Evolutionary conservation across 1,140 invertebrate genomes (phyloP).

Genomic region (Aphaenogaster floridana): DNA sequence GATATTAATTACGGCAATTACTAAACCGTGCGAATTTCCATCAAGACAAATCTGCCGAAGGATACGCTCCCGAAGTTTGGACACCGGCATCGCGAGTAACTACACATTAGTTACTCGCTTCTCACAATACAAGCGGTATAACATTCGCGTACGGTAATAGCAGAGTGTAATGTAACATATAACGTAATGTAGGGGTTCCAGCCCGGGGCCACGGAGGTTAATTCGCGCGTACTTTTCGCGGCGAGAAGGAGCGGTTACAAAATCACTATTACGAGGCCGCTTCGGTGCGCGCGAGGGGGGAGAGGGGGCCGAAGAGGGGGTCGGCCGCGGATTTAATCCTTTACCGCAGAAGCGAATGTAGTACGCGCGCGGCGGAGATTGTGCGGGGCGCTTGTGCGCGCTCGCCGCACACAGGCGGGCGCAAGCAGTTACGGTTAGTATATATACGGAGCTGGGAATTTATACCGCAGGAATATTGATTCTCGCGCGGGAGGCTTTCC

Average conservation of each 20-base stretch:
- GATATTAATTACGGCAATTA: not conserved
- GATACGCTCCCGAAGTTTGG: not conserved
- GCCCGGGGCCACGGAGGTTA: slow-evolving; percentile 40
- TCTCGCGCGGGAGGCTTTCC: slow-evolving; percentile 54
- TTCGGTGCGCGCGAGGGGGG: not conserved
- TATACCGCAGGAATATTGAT: slow-evolving; percentile 70
- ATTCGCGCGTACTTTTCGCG: slow-evolving; percentile 60
- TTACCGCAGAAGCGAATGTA: slow-evolving; percentile 54
- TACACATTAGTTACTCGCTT: not conserved
- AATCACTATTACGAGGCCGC: slow-evolving; percentile 55
- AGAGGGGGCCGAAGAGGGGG: not conserved
- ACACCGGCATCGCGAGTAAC: not conserved
- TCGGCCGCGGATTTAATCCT: slow-evolving; percentile 49
- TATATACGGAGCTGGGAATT: slow-evolving; percentile 29
- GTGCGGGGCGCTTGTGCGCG: slow-evolving; percentile 40
- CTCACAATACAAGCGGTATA: slow-evolving; percentile 6
- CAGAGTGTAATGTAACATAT: slow-evolving; percentile 31
- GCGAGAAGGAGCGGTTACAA: slow-evolving; percentile 58
- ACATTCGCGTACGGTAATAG: slow-evolving; percentile 16
- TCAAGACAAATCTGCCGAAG: not conserved
- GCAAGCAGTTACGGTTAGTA: slow-evolving; percentile 39
- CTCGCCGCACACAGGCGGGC: slow-evolving; percentile 3
- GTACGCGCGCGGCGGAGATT: slow-evolving; percentile 54
- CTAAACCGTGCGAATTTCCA: not conserved
- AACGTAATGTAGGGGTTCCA: slow-evolving; percentile 35